Evolutionary conservation across 2,113 vertebrate species (phyloP).

Genomic region (Bos javanicus): DNA sequence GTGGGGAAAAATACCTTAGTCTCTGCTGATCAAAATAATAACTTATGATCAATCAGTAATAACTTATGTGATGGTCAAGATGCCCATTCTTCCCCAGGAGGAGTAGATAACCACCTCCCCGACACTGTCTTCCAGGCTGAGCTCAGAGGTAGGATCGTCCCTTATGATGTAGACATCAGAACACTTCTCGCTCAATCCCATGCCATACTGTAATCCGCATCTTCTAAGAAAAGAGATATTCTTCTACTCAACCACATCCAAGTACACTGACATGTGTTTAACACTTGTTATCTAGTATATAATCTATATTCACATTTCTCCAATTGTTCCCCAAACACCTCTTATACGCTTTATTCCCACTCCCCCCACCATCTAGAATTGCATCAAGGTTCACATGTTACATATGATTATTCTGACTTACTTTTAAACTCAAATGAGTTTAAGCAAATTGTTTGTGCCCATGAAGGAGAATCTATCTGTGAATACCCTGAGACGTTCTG

Average conservation of each 20-base stretch:
- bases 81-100: background rate
- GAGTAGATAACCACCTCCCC: background rate
- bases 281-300: background rate
- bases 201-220: background rate
- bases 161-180: background rate
- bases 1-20: background rate
- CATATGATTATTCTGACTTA: background rate
- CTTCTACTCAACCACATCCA: background rate
- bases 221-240: background rate
- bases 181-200: background rate
- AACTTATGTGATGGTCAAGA: conserved; percentile 1
- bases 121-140: background rate
- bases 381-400: background rate
- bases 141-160: background rate
- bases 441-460: background rate
- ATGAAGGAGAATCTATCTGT: background rate
- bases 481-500: background rate
- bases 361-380: background rate
- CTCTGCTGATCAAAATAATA: conserved; percentile 31
- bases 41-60: background rate
- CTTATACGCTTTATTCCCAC: background rate
- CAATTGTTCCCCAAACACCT: background rate
- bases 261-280: background rate
- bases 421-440: background rate
- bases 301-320: background rate